Evolutionary conservation across 1,140 invertebrate genomes (phyloP), one percentile per base, ranked within the genome.

Genomic region (Drosophila lowei): DNA sequence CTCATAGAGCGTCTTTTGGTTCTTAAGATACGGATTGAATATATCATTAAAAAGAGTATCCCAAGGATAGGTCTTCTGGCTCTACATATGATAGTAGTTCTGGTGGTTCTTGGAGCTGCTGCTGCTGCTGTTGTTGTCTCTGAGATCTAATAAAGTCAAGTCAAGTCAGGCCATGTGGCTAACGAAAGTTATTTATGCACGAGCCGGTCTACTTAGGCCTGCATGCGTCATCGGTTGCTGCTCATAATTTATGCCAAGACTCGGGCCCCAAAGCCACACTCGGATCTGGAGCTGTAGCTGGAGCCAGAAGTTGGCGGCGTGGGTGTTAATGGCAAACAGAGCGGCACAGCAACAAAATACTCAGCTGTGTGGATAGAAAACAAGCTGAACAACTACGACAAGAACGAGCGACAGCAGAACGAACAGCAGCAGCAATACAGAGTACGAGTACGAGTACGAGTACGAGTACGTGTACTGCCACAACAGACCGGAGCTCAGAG

Each of bases 101-200:
- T 58, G 3, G 2, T 30, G 30, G 30, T 9, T 30, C 30, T 30
- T 2, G 25, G 6, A 1, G 28, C 28, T 28, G 28, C 28, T 30
- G 8, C 7, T 30, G 8, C 2, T 30, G 28, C 62, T 49, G 57
- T 54, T 56, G 44, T 30, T 61, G 46, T 43, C 21, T 46, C 47
- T 47, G 67, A 66, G 65, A 86, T 80, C 81, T 86, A 85, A 85
- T 85, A 85, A 79, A 70, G 63, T 65, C 72, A 61, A 62, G 38
- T 61, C 48, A 53, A 15, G 9, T 25, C 28, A 42, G 49, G 56
- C 70, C 65, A 77, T 77, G 63, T 72, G 66, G 73, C 75, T 79
- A 86, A 86, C 83, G 83, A 86, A 86, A 86, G 83, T 86, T 86
- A 86, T 86, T 86, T 86, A 86, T 86, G 83, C 83, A 86, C 86